Evolutionary conservation across 2,888 invertebrate genomes (phyloP).

Genomic region (Tipula vernalis): DNA sequence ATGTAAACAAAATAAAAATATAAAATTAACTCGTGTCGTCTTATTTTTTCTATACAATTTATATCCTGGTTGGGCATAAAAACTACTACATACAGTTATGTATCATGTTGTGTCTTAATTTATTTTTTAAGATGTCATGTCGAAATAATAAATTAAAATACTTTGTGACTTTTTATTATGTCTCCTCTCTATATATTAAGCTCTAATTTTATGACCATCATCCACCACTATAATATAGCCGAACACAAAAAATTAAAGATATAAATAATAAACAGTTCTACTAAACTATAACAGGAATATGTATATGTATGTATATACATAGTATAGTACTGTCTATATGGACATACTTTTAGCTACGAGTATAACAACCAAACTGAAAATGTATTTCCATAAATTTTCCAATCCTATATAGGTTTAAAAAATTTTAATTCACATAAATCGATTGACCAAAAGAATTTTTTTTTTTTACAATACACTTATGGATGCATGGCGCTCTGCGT

Average conservation of each 20-base stretch:
- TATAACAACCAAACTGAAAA: neutral
- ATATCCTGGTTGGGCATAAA: neutral
- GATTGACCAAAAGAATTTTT: neutral
- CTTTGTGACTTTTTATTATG: neutral
- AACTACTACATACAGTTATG: neutral
- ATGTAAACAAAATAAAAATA: neutral
- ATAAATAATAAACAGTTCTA: neutral
- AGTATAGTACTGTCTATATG: no score
- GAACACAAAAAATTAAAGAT: neutral
- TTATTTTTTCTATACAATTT: neutral
- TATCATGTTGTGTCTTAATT: neutral
- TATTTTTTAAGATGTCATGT: conserved; percentile 4
- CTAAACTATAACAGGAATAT: neutral
- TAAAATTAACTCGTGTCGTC: neutral
- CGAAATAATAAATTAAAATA: conserved; percentile 4
- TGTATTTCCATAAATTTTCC: neutral
- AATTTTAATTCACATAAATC: neutral
- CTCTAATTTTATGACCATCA: neutral
- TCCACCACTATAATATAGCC: neutral
- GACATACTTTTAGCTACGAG: neutral
- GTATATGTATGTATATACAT: neutral
- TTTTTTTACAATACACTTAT: neutral
- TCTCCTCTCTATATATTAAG: neutral
- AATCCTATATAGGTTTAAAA: neutral
- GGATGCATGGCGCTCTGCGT: neutral